phyloP scores from a whole-genome alignment of 2,888 invertebrate species.

The Ctena decussata region DNA sequence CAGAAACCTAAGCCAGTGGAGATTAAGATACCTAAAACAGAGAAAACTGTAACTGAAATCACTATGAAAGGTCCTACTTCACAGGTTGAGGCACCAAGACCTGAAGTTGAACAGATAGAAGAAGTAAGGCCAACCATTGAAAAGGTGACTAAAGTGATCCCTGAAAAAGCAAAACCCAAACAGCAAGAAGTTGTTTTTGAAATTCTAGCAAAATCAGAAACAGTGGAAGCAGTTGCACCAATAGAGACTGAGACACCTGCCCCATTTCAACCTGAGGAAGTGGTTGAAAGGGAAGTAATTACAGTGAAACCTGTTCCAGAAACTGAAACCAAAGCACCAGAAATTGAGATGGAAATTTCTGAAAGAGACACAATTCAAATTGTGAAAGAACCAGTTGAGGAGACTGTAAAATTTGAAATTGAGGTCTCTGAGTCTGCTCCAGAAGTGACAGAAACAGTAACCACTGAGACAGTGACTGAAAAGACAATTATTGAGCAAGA shows the following conservation, averaged over 20 bases:
- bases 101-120: constrained; percentile 75
- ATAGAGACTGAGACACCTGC: constrained; percentile 63
- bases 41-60: constrained; percentile 66
- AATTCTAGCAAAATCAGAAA: constrained; percentile 33
- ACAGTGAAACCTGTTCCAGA: constrained; percentile 54
- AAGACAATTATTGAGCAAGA: constrained; percentile 52
- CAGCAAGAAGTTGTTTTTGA: constrained; percentile 57
- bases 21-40: constrained; percentile 73
- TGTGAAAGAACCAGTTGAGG: constrained; percentile 69
- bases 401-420: constrained; percentile 59
- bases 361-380: constrained; percentile 73
- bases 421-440: constrained; percentile 62
- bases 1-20: constrained; percentile 75
- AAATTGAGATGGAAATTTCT: constrained; percentile 66
- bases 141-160: constrained; percentile 10
- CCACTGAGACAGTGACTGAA: constrained; percentile 63
- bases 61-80: constrained; percentile 61
- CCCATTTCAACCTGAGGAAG: constrained; percentile 62
- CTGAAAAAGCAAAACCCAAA: constrained; percentile 42
- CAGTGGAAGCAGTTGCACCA: constrained; percentile 51
- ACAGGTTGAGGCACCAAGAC: constrained; percentile 68
- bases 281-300: constrained; percentile 65
- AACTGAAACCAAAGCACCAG: constrained; percentile 70
- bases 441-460: constrained; percentile 64
- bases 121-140: constrained; percentile 75